These are phyloP conservation scores for Sebastes goodei DNA, from an alignment of 2,797 vertebrate genomes.

Conservation along the genomic window DNA sequence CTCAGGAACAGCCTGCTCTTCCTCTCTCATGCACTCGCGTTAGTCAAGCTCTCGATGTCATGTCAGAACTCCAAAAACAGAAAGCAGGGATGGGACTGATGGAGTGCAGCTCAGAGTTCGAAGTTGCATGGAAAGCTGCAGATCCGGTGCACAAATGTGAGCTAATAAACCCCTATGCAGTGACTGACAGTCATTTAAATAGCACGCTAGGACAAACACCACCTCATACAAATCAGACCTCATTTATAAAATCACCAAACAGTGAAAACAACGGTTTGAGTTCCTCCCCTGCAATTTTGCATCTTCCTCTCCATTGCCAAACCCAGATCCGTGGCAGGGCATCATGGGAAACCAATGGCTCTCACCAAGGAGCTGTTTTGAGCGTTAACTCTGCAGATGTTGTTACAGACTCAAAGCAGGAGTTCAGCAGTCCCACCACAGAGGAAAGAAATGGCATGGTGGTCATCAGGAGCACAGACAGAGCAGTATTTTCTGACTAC, in stretches of 20 bases:
- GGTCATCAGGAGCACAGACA: constrained; percentile 71
- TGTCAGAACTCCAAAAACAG: constrained; percentile 68
- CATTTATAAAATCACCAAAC: constrained; percentile 54
- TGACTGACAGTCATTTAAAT: constrained; percentile 52
- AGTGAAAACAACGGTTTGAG: constrained; percentile 54
- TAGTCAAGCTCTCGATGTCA: constrained; percentile 74
- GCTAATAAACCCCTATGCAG: constrained; percentile 70
- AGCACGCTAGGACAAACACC: constrained; percentile 47
- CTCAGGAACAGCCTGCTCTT: constrained; percentile 81
- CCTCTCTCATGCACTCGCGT: constrained; percentile 77
- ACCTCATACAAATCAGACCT: constrained; percentile 72
- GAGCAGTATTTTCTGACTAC: constrained; percentile 69
- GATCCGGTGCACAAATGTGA: constrained; percentile 61
- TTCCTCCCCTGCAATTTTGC: constrained; percentile 79
- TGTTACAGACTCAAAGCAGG: constrained; percentile 33
- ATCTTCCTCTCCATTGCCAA: constrained; percentile 81
- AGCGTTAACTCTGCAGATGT: constrained; percentile 32
- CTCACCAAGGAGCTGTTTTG: constrained; percentile 46
- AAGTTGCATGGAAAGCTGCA: constrained; percentile 77
- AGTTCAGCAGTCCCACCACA: constrained; percentile 50
- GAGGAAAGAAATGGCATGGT: constrained; percentile 70
- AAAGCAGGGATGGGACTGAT: constrained; percentile 69
- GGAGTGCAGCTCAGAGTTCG: constrained; percentile 78
- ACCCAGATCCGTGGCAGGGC: constrained; percentile 70
- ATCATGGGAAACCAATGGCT: constrained; percentile 63